Conservation (phyloP, 1,140 invertebrate genomes). For the Solenopsis fugax region DNA sequence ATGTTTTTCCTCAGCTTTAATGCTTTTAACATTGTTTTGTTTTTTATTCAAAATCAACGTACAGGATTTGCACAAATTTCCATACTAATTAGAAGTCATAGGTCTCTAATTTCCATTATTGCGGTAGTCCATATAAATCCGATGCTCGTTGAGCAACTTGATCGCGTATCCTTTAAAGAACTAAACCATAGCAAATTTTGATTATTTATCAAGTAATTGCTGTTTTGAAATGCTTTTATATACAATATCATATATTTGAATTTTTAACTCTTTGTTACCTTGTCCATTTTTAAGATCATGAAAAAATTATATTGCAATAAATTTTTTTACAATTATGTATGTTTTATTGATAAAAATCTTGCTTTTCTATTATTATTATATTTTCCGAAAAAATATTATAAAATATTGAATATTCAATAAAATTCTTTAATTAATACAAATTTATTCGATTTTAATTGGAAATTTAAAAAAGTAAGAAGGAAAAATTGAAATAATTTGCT, state of each 20-base stretch:
- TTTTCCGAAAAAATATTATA: not conserved
- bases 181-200: not conserved
- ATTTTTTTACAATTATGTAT: not conserved
- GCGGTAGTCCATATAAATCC: not conserved
- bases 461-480: not conserved
- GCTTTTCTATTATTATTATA: not conserved
- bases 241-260: not conserved
- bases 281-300: not conserved
- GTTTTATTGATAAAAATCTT: not conserved
- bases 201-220: not conserved
- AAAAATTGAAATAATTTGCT: not conserved
- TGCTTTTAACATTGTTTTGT: conserved; percentile 8
- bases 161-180: not conserved
- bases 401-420: conserved; percentile 9
- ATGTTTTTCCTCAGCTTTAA: not conserved
- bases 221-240: not conserved
- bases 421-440: not conserved
- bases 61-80: conserved; percentile 19
- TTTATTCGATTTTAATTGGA: not conserved
- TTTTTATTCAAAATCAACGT: not conserved
- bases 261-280: not conserved
- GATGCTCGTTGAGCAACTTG: not conserved
- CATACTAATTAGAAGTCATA: conserved; percentile 39
- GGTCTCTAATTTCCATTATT: conserved; percentile 18
- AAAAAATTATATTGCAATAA: not conserved